Evolutionary conservation across 1,140 invertebrate genomes (phyloP), one percentile per base, ranked within the genome.

Genomic region (Triops longicaudatus): DNA sequence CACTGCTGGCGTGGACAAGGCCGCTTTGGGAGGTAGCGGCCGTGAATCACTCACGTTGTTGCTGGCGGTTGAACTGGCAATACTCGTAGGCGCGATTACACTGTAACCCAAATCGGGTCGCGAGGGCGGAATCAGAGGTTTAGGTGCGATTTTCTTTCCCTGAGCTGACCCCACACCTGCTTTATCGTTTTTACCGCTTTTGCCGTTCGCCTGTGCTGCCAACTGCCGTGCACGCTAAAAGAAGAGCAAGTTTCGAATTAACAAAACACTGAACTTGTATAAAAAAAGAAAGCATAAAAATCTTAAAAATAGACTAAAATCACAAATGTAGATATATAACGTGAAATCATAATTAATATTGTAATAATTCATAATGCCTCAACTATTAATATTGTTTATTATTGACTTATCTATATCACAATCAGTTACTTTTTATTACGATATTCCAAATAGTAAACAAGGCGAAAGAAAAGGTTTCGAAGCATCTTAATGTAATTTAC

Each of bases 61-160:
- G 11, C 28, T 5, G 11, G 74, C 14, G 26, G 26, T 31, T 6
- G 74, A 9, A 10, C n/a, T 26, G 17, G 37, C 44, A 26, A 42
- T 12, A 9, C 26, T 73, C 73, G 44, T 31, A 31, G 74, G 44
- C 10, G 74, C 37, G 41, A 75, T 75, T 3, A 75, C 74, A 26
- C 37, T 75, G 74, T 75, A 75, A 12, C 74, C 74, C 74, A 75
- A 44, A 43, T 75, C 74, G 11, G 74, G 26, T 42, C 44, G 26
- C 26, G 41, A 44, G 17, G 37, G 74, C 74, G 74, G 37, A 44
- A 26, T 43, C 26, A 10, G 22, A 75, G 27, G 37, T 42, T 75
- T 75, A 11, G 74, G 22, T 11, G 37, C 26, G 12, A 43, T 75
- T 44, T 75, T 75, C 1, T 31, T 41, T 12, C 74, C 73, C 17